Evolutionary conservation across 1,140 invertebrate genomes (phyloP).

Genomic region (Philaenus spumarius): DNA sequence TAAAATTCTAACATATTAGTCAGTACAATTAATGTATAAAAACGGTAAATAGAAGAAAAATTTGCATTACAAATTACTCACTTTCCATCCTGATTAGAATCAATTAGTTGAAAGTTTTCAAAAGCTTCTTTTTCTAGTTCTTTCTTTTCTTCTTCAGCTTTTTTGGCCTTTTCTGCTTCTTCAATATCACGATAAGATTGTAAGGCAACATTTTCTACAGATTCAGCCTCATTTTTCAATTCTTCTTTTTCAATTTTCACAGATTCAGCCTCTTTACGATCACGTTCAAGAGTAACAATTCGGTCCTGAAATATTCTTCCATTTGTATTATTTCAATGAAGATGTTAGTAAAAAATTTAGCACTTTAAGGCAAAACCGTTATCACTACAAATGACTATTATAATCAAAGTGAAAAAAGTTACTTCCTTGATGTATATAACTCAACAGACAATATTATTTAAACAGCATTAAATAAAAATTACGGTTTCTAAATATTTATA

Average conservation of each 20-base stretch:
- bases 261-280: slow-evolving; percentile 62
- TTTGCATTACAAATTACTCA: slow-evolving; percentile 26
- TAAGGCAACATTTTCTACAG: slow-evolving; percentile 64
- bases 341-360: too few relatives aligned
- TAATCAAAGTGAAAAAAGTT: too few relatives aligned
- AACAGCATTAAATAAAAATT: too few relatives aligned
- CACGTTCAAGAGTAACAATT: slow-evolving; percentile 59
- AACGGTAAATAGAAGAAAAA: not conserved
- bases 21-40: too few relatives aligned
- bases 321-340: slow-evolving; percentile 71
- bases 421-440: too few relatives aligned
- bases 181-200: slow-evolving; percentile 56
- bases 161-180: slow-evolving; percentile 21
- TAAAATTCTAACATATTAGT: not conserved
- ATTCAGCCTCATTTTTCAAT: slow-evolving; percentile 64
- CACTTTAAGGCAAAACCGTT: too few relatives aligned
- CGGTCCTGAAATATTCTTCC: slow-evolving; percentile 47
- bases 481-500: too few relatives aligned
- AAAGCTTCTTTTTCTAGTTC: slow-evolving; percentile 52
- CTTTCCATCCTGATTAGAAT: slow-evolving; percentile 66
- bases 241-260: slow-evolving; percentile 64
- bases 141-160: slow-evolving; percentile 56
- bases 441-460: too few relatives aligned
- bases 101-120: slow-evolving; percentile 64
- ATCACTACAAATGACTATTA: too few relatives aligned